Evolutionary conservation across 2,113 vertebrate species (phyloP), one percentile per base, ranked within the genome.

Genomic region (Setophaga petechia): DNA sequence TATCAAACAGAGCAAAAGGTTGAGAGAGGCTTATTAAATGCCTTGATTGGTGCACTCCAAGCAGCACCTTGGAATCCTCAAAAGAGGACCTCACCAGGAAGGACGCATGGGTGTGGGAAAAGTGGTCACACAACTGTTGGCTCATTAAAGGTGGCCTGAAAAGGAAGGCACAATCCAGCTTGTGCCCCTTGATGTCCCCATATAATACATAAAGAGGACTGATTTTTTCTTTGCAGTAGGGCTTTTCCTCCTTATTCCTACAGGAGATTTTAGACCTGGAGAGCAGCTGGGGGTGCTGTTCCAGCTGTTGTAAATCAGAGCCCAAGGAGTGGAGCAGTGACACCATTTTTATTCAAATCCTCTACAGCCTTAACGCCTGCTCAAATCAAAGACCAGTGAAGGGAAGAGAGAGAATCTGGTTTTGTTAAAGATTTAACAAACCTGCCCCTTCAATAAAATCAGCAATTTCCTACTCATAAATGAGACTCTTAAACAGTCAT

Each of bases 11-110:
- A 93, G 73, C 6, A 9, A 92, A 84, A 95, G 85, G 80, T 61
- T 96, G 93, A 89, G 91, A 43, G 69, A 89, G 87, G 93, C 82
- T 95, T 93, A 89, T 87, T 85, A 96, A 96, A 86, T 33, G 74
- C 91, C 92, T 95, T 67, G 61, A 83, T 35, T 95, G 95, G 93
- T 82, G 71, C 91, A 87, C 90, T 97, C 89, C 84, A 91, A 87
- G 94, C 62, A 71, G 90, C 95, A 96, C 94, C 91, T 43, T 1
- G 1, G 93, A 93, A 73, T 79, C 90, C 95, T 97, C 96, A 96
- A 95, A 97, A 96, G 81, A 91, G 65, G 33, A 88, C 84, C 96
- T 93, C 90, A 71, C 88, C 2, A 19, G 75, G 85, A 97, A 96
- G 89, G 95, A 96, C 15, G 30, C 0, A 13, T 91, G 59, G 96